Evolutionary conservation across 2,113 vertebrate species (phyloP).

Genomic region (Sisor rabdophorus): DNA sequence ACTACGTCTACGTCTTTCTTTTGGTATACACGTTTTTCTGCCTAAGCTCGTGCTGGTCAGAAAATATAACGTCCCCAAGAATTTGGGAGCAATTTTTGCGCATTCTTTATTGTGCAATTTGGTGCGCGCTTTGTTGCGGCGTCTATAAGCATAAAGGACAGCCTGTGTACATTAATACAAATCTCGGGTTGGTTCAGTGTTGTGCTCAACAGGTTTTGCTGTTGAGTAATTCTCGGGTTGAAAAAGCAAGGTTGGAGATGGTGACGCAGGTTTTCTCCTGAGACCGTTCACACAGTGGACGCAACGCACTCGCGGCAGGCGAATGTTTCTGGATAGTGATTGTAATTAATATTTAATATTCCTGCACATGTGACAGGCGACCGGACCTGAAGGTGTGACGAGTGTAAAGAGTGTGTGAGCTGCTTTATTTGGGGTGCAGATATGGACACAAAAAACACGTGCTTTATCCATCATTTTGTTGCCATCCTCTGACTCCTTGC

Average conservation of each 20-base stretch:
- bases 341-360: neutral
- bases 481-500: conserved; percentile 20
- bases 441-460: conserved; percentile 39
- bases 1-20: neutral
- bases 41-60: neutral
- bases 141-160: neutral
- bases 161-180: neutral
- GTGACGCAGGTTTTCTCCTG: neutral
- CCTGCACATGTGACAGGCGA: neutral
- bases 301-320: too few species aligned
- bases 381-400: neutral
- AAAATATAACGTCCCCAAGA: too few species aligned
- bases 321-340: neutral
- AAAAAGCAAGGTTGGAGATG: neutral
- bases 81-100: neutral
- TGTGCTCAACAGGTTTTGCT: neutral
- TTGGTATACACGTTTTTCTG: neutral
- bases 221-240: neutral
- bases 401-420: neutral
- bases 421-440: conserved; percentile 21
- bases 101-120: neutral
- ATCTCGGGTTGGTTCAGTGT: neutral
- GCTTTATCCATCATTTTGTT: conserved; percentile 43
- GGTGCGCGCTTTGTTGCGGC: neutral
- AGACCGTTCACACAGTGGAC: neutral